phyloP scores from a whole-genome alignment of 2,888 invertebrate species.

The Prenolepis imparis region DNA sequence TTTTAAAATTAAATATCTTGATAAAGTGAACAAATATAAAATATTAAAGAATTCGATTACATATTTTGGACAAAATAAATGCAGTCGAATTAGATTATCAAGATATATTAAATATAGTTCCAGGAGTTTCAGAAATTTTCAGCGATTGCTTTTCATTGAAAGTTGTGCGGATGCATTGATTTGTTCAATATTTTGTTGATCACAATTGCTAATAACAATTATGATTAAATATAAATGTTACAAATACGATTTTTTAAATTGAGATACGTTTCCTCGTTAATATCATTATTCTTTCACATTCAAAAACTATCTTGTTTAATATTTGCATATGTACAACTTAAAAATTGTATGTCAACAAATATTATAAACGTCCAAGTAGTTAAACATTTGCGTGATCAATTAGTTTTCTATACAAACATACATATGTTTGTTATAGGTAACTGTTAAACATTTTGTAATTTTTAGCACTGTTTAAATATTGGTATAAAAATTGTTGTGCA shows the following conservation, averaged over 20 bases:
- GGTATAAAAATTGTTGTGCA: neutral
- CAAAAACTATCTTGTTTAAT: too few species aligned
- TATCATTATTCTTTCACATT: neutral
- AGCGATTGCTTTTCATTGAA: too few species aligned
- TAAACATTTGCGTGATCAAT: neutral
- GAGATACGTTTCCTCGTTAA: neutral
- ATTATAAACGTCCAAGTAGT: neutral
- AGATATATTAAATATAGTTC: too few species aligned
- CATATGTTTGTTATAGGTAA: neutral
- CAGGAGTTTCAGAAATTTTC: too few species aligned
- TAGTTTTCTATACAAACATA: neutral
- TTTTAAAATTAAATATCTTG: neutral
- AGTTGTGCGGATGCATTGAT: too few species aligned
- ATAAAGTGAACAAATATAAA: too few species aligned
- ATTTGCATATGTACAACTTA: too few species aligned
- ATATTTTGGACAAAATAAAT: neutral
- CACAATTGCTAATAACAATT: too few species aligned
- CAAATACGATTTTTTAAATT: neutral
- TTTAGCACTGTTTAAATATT: neutral
- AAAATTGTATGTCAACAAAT: neutral
- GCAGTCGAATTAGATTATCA: neutral
- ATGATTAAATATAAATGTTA: too few species aligned
- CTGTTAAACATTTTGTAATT: neutral
- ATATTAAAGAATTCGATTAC: neutral
- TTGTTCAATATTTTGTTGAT: too few species aligned